Evolutionary conservation across 2,797 vertebrate genomes (phyloP), one percentile per base, ranked within the genome.

Genomic region (Erpetoichthys calabaricus): DNA sequence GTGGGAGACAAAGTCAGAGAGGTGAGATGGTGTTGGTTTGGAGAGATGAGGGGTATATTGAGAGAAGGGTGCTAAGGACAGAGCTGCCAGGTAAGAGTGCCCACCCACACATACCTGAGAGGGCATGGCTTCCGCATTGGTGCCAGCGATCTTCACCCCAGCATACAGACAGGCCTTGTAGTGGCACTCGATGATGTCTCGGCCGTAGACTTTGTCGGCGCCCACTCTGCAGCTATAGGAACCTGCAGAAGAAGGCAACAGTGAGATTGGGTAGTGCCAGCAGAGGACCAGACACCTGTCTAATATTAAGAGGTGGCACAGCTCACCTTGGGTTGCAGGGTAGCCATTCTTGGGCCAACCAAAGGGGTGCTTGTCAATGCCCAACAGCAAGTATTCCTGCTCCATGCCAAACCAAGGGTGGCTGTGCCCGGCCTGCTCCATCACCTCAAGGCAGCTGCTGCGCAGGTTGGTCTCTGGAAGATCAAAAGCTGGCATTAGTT

Each of bases 351-450:
- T 71, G 0, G 77, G 80, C 80, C 80, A 82, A 56, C 73, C 78
- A 0, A 80, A 82, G 4, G 80, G 80, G 53, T 78, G 78, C 1
- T 78, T 78, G 0, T 83, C 74, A 44, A 77, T 58, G 5, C 78
- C 77, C 56, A 83, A 64, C 51, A 82, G 56, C 0, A 80, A 77
- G 70, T 80, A 82, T 7, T 80, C 77, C 44, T 82, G 80, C 60
- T 82, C 80, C 75, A 80, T 80, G 8, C 78, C 80, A 0, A 82
- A 82, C 80, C 80, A 82, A 0, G 78, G 80, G 41, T 65, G 62
- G 9, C 63, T 68, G 41, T 73, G 67, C 43, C 64, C 60, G 2
- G 69, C 71, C 70, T 73, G n/a, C 3, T 80, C 75, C 78, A 82
- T 82, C 4, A 79, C 52, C 5, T 63, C 66, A 51, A 69, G 73